Evolutionary conservation across 1,140 invertebrate species (phyloP).

Genomic region (Alviniconcha marisindica): DNA sequence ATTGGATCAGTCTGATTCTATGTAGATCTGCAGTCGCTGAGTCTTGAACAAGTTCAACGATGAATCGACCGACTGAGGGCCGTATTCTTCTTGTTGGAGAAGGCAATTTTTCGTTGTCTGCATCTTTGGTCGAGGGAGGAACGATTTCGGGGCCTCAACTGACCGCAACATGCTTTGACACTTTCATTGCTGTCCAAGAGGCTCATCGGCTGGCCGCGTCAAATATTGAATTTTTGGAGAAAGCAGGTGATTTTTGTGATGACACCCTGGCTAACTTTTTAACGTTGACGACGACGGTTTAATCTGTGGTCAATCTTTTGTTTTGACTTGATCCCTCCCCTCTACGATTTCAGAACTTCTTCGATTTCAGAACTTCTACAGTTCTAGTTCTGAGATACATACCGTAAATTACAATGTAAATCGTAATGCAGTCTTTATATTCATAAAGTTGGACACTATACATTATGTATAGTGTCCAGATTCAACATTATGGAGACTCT

Average conservation of each 20-base stretch:
- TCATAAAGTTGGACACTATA: no score
- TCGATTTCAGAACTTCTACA: not conserved
- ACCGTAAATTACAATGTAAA: not conserved
- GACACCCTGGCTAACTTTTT: not conserved
- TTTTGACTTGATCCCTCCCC: not conserved
- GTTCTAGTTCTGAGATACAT: not conserved
- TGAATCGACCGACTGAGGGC: slow-evolving; percentile 50
- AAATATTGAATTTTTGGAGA: slow-evolving; percentile 60
- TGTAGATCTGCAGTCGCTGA: not conserved
- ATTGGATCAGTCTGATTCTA: not conserved
- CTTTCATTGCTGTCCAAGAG: slow-evolving; percentile 60
- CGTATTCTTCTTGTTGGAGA: slow-evolving; percentile 77
- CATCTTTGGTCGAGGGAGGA: slow-evolving; percentile 70
- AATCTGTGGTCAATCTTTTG: no score
- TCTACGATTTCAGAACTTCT: not conserved
- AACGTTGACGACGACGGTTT: not conserved
- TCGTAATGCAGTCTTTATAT: not conserved
- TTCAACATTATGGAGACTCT: no score
- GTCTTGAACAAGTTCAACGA: not conserved
- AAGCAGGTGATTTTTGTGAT: slow-evolving; percentile 56
- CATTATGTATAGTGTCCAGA: no score
- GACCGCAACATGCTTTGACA: slow-evolving; percentile 68
- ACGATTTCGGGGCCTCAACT: slow-evolving; percentile 51
- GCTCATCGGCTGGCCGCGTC: slow-evolving; percentile 57
- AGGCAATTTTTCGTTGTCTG: slow-evolving; percentile 81